Base-by-base conservation (phyloP, 2,113 vertebrate genomes). In the Zingel zingel region DNA sequence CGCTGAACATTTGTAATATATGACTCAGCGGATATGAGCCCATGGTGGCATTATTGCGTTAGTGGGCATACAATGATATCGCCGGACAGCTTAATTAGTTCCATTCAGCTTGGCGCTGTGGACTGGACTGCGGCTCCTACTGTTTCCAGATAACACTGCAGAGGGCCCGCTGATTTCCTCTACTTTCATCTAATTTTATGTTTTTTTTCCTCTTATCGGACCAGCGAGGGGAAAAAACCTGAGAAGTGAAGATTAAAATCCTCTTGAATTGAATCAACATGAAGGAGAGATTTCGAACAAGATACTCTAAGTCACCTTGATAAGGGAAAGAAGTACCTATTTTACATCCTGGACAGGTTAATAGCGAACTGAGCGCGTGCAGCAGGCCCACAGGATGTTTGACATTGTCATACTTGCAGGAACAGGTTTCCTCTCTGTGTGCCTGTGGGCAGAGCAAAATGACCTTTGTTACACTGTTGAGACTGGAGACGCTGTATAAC, bases 11-110 rank as follows among this genome's bases (percentile, higher is more conserved):
- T 36, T 53, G 54, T 43, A 62, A 67, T 67, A 8, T 33, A 19
- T 0, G 0, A 66, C 59, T 56, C 39, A 2, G 45, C 25, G 57
- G 86, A 81, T 70, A 74, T 81, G 77, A 84, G 74, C 74, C 58
- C 51, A 0, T 13, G 65, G 64, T 43, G 82, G 54, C 54, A 7
- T 72, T 71, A 8, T 43, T 39, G 45, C 61, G 51, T 76, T 68
- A 54, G 47, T 79, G 82, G 66, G 72, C 66, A 1, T 19, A 2
- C 56, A 82, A 50, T 73, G 83, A 71, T 80, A 68, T 64, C 53
- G 68, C 75, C 3, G 21, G 79, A 85, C 83, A 81, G 72, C 73
- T 78, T 87, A 81, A 89, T 89, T 85, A 83, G 79, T 58, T 81
- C 74, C 67, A 62, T 77, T 87, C 48, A 59, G 66, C 71, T 43